These are phyloP conservation scores for Hermatobates lingyangjiaoensis DNA, from an alignment of 1,140 invertebrate species.

Conservation along the genomic window DNA sequence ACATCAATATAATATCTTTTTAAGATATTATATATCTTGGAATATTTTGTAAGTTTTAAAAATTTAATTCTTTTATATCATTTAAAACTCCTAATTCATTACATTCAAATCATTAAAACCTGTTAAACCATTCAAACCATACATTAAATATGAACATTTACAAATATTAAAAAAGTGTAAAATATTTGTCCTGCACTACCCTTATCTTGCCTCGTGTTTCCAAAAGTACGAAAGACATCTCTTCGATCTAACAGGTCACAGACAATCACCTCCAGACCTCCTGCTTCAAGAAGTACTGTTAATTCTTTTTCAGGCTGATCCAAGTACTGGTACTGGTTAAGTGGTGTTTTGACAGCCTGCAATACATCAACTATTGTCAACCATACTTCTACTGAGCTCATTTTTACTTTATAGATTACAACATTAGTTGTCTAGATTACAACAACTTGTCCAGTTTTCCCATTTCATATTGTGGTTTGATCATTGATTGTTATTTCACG, in stretches of 20 bases:
- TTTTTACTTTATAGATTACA: not conserved
- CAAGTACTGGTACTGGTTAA: conserved; percentile 5
- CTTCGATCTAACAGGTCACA: not conserved
- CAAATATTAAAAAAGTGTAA: not conserved
- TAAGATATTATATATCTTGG: no score
- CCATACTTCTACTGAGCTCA: not conserved
- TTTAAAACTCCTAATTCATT: not conserved
- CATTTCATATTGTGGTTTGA: not conserved
- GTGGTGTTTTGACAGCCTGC: not conserved
- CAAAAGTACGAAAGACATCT: conserved; percentile 2
- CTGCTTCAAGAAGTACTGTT: not conserved
- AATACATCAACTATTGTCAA: not conserved
- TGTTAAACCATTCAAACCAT: not conserved
- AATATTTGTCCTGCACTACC: not conserved
- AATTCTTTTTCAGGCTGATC: conserved; percentile 1
- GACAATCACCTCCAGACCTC: not conserved
- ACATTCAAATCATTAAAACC: not conserved
- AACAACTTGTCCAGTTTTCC: not conserved
- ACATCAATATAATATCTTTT: no score
- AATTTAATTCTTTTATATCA: not conserved
- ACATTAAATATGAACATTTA: not conserved
- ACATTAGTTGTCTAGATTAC: not conserved
- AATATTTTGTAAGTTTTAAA: no score
- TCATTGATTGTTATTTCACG: not conserved
- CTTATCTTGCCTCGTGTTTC: not conserved